A percentile compares a stretch with the other conserved stretches of the same genome.
phyloP scores from a whole-genome alignment of 1,140 invertebrate genomes.

The Matsumurasca onukii region DNA sequence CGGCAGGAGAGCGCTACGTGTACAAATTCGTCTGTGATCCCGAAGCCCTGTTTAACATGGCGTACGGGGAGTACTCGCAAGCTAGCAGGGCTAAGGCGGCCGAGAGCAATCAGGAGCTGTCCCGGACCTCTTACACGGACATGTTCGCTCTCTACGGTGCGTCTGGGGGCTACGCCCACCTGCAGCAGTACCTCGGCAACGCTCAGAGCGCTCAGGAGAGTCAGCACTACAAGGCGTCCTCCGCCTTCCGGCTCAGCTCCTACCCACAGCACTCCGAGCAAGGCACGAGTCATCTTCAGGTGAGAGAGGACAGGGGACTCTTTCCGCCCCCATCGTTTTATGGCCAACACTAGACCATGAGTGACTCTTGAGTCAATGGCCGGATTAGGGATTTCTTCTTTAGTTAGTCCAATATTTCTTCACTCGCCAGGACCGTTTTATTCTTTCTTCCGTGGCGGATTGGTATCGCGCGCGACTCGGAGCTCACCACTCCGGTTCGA shows the following conservation, averaged over 20 bases:
- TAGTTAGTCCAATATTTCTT: too few relatives aligned
- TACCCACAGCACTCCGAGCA: constrained; percentile 7
- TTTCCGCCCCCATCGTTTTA: too few relatives aligned
- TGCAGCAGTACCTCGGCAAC: constrained; percentile 24
- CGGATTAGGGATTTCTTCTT: too few relatives aligned
- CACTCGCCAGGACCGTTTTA: too few relatives aligned
- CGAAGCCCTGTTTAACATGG: constrained; percentile 89
- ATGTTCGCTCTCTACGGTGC: constrained; percentile 31
- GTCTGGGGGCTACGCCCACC: constrained; percentile 27
- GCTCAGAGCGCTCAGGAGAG: not conserved
- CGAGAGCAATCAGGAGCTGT: not conserved
- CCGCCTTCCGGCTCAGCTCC: not conserved
- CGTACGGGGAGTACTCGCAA: constrained; percentile 33
- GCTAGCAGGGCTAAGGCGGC: constrained; percentile 11
- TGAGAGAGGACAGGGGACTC: too few relatives aligned
- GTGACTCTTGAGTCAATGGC: too few relatives aligned
- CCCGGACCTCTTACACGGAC: constrained; percentile 22
- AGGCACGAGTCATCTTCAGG: constrained; percentile 8
- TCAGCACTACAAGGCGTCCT: not conserved
- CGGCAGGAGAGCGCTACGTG: constrained; percentile 87
- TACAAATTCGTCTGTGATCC: constrained; percentile 96
- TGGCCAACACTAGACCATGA: too few relatives aligned
- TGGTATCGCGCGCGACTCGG: too few relatives aligned
- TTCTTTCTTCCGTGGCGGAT: too few relatives aligned
- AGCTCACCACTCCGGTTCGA: too few relatives aligned